phyloP scores from a whole-genome alignment of 2,888 invertebrate genomes.

The Willowsia nigromaculata region DNA sequence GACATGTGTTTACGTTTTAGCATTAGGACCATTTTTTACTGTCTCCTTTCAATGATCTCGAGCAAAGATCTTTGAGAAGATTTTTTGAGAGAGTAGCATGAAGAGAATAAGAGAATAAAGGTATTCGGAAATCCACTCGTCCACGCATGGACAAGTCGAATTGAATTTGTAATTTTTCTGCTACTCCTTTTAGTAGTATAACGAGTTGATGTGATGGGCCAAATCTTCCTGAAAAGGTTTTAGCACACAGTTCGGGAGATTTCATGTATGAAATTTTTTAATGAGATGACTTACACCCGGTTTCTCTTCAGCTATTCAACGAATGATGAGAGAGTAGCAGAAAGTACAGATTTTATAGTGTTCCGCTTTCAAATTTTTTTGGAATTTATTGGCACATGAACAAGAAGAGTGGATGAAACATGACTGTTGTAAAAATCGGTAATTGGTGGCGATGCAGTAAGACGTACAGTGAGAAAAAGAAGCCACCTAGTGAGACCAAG shows the following conservation, averaged over 20 bases:
- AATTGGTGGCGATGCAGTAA: background rate
- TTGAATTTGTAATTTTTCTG: background rate
- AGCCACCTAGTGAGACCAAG: no score
- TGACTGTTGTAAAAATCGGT: background rate
- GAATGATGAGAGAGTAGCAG: background rate
- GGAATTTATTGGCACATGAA: conserved; percentile 42
- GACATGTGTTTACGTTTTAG: no score
- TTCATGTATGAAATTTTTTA: background rate
- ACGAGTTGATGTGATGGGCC: background rate
- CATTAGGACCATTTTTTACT: no score
- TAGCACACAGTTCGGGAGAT: background rate
- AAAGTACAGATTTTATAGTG: background rate
- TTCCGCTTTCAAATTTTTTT: background rate
- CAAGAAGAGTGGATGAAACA: background rate
- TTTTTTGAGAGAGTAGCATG: no score
- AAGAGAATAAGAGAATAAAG: no score
- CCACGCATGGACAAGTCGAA: background rate
- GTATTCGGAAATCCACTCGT: background rate
- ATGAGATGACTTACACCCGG: conserved; percentile 19
- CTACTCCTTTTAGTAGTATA: background rate
- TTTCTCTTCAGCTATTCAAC: background rate
- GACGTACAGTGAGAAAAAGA: no score
- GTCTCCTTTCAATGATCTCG: no score
- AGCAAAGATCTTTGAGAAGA: no score
- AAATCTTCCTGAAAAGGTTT: background rate